Evolutionary conservation across 2,888 invertebrate genomes (phyloP).

Genomic region (Micropterix aruncella): DNA sequence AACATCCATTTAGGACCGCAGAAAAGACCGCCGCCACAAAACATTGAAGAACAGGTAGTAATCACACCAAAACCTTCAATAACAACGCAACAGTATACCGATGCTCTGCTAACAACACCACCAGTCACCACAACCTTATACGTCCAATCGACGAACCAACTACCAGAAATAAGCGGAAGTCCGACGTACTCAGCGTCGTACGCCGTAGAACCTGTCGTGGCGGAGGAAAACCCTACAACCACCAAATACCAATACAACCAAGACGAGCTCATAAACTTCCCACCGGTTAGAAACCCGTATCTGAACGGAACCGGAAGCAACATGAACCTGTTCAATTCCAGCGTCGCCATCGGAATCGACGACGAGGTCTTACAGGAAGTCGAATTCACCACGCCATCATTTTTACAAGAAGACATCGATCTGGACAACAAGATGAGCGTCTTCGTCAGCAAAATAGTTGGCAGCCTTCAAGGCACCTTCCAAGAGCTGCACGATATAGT

Average conservation of each 20-base stretch:
- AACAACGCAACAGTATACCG: constrained; percentile 20
- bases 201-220: constrained; percentile 18
- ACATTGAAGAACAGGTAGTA: constrained; percentile 44
- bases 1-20: constrained; percentile 30
- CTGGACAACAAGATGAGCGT: constrained; percentile 67
- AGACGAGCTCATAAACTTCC: constrained; percentile 66
- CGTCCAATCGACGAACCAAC: constrained; percentile 14
- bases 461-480: constrained; percentile 71
- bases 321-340: constrained; percentile 31
- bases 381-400: constrained; percentile 63
- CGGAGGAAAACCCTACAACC: constrained; percentile 23
- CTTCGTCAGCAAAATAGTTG: constrained; percentile 72
- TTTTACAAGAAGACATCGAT: constrained; percentile 57
- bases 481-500: constrained; percentile 68
- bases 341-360: constrained; percentile 37
- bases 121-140: constrained; percentile 12
- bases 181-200: constrained; percentile 22
- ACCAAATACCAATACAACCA: constrained; percentile 44
- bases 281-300: constrained; percentile 74
- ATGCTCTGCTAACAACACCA: constrained; percentile 16
- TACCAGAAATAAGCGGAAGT: constrained; percentile 16
- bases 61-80: constrained; percentile 55
- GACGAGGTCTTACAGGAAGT: constrained; percentile 36
- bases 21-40: constrained; percentile 33
- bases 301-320: constrained; percentile 52